A percentile compares a stretch with the other conserved stretches of the same genome.
Evolutionary conservation across 1,140 invertebrate genomes (phyloP).

Genomic region (Zaprionus taronus): DNA sequence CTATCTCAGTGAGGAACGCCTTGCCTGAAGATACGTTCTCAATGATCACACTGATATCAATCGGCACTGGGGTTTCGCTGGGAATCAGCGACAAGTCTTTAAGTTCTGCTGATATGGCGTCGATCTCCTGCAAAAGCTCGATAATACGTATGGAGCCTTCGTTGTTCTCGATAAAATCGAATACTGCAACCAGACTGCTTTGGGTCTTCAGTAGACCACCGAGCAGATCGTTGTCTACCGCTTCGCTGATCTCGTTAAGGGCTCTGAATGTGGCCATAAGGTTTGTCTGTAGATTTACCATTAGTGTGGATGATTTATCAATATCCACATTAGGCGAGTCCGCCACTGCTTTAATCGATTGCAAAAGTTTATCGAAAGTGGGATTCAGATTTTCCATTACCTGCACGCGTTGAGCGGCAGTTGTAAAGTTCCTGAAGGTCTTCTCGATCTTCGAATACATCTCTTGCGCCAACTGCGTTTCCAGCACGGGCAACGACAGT

Average conservation of each 20-base stretch:
- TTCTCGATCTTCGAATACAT: slow-evolving; percentile 72
- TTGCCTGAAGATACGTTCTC: slow-evolving; percentile 68
- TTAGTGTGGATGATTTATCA: slow-evolving; percentile 64
- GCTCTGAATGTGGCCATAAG: slow-evolving; percentile 72
- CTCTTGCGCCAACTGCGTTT: slow-evolving; percentile 72
- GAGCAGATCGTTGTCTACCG: slow-evolving; percentile 35
- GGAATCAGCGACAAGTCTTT: slow-evolving; percentile 37
- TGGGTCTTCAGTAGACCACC: slow-evolving; percentile 56
- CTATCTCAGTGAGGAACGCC: slow-evolving; percentile 63
- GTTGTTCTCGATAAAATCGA: slow-evolving; percentile 78
- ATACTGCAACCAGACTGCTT: slow-evolving; percentile 66
- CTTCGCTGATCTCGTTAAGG: slow-evolving; percentile 72
- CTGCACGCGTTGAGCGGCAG: background rate
- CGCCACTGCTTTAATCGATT: slow-evolving; percentile 51
- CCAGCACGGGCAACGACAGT: slow-evolving; percentile 65
- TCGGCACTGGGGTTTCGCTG: slow-evolving; percentile 15
- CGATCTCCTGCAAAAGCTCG: slow-evolving; percentile 76
- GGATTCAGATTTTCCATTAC: slow-evolving; percentile 32
- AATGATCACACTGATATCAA: slow-evolving; percentile 60
- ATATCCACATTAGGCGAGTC: slow-evolving; percentile 60
- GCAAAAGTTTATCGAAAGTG: slow-evolving; percentile 49
- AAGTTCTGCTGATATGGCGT: slow-evolving; percentile 64
- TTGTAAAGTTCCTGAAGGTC: slow-evolving; percentile 45
- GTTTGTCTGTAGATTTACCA: slow-evolving; percentile 70
- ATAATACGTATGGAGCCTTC: slow-evolving; percentile 69